These are phyloP conservation scores for Polyommatus iphigenia DNA, from an alignment of 2,888 invertebrate genomes.

Conservation along the genomic window DNA sequence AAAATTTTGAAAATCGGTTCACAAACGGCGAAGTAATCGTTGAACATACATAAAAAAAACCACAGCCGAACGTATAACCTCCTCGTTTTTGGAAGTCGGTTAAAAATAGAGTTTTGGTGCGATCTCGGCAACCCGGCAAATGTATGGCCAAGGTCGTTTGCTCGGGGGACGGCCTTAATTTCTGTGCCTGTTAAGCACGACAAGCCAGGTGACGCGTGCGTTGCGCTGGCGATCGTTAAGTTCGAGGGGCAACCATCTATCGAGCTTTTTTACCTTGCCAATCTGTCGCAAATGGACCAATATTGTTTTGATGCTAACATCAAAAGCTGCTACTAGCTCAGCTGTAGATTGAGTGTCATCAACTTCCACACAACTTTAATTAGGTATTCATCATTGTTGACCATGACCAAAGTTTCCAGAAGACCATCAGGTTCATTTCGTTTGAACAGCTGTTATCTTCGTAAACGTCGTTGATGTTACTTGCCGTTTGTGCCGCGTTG, in stretches of 20 bases:
- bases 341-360: not conserved
- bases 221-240: slow-evolving; percentile 18
- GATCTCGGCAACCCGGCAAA: too few relatives aligned
- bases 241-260: slow-evolving; percentile 5
- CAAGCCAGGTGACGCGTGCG: not conserved
- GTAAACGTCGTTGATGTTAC: not conserved
- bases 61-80: too few relatives aligned
- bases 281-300: slow-evolving; percentile 6
- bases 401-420: not conserved
- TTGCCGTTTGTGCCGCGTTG: not conserved
- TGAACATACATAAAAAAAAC: too few relatives aligned
- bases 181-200: slow-evolving; percentile 16
- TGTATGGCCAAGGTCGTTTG: too few relatives aligned
- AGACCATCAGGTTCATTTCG: not conserved
- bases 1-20: too few relatives aligned
- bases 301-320: not conserved
- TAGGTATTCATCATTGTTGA: slow-evolving; percentile 12
- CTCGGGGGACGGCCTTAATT: too few relatives aligned
- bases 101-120: too few relatives aligned
- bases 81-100: too few relatives aligned
- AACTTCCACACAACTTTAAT: not conserved
- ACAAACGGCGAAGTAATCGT: too few relatives aligned
- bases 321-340: not conserved
- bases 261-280: not conserved
- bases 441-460: not conserved